Base-by-base conservation (phyloP, 2,113 vertebrate species). In the Megaceryle torquata region DNA sequence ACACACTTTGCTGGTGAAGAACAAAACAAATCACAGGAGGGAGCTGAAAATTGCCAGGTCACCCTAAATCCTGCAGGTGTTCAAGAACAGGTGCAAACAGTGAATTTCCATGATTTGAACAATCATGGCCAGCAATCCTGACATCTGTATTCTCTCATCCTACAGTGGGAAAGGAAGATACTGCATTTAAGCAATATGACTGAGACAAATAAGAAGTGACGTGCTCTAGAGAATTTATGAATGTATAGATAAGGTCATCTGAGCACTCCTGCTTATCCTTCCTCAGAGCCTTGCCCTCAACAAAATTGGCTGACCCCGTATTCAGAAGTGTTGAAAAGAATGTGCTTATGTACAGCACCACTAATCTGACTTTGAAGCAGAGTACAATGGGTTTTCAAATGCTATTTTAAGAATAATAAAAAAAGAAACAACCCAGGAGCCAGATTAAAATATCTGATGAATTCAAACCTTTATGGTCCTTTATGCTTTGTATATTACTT, bases 311-410 rank as follows among this genome's bases (percentile, higher is more conserved):
- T 96, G 51, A 92, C 46, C 51, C 25, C 20, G n/a, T 77, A 87
- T 95, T 79, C 50, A 83, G 54, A 91, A 92, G 65, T 33, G 11
- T 71, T 82, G 39, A 96, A 94, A 97, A 33, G 51, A 95, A 89
- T 61, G 43, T 65, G 44, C 51, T 93, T 64, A 64, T 12, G 61
- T 28, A 82, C n/a, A 64, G 65, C 35, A 91, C 74, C 33, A 56
- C 35, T 79, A 72, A 68, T 75, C 53, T 65, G 44, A 81, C 81
- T 93, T 89, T 84, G 89, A 95, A 65, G 57, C 9, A 63, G 31
- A 79, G n/a, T 63, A 95, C 61, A 79, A 50, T 53, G 37, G 65
- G 31, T 69, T 91, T 94, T 82, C 43, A 91, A 92, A 95, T 61
- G 39, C 29, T 84, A 76, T 39, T 91, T 48, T 53, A 82, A 51